Conservation (phyloP, 2,113 vertebrate genomes). For the Cygnus atratus region DNA sequence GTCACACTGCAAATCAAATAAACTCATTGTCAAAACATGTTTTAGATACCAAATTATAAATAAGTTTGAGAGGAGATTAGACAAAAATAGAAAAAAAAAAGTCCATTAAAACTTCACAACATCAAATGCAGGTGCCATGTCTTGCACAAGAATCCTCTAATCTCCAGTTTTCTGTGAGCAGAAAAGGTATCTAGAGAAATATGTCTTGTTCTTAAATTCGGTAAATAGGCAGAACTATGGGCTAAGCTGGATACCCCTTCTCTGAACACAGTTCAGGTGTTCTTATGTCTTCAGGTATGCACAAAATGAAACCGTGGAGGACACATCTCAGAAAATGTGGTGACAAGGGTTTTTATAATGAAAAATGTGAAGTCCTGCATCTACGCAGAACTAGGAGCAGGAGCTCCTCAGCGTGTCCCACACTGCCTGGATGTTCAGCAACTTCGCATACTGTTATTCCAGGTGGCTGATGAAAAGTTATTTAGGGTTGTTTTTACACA, state of each 20-base stretch:
- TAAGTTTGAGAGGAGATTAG: background rate
- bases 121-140: background rate
- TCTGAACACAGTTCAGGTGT: background rate
- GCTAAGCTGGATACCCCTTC: background rate
- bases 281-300: background rate
- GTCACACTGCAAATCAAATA: background rate
- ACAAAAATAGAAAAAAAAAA: background rate
- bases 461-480: background rate
- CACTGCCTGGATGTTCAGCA: fast-evolving
- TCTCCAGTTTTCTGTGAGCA: background rate
- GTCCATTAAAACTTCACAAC: background rate
- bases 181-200: background rate
- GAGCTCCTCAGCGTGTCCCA: background rate
- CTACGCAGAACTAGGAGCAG: background rate
- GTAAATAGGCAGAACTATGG: background rate
- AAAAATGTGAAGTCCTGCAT: background rate
- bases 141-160: background rate
- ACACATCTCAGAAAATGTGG: background rate
- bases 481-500: background rate
- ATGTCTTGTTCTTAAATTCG: background rate
- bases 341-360: background rate
- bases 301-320: background rate
- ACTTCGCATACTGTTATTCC: background rate
- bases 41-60: background rate
- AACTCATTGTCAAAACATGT: background rate